Base-by-base conservation (phyloP, 2,888 invertebrate species). In the Thecocarcelia acutangulata region DNA sequence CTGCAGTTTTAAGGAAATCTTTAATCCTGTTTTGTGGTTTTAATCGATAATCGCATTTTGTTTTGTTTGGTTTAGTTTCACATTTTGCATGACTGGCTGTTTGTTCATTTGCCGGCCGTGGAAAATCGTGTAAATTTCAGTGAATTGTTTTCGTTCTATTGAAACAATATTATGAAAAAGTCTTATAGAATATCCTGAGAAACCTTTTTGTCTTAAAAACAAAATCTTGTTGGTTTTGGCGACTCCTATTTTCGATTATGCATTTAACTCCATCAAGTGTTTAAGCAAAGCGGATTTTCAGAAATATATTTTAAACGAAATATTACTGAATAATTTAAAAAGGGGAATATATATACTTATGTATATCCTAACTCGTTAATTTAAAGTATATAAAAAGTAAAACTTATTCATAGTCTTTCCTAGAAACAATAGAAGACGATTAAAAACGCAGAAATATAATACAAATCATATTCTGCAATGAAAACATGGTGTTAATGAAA, bases 11-110 rank as follows among this genome's bases (percentile, higher is more conserved):
- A 52, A 42, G 52, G 13, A 37, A 69, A 73, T 33, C 37, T 61
- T 63, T 59, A 73, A 76, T 70, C 42, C 83, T 83, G 78, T 63
- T 85, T 85, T 87, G 88, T 83, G 87, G 89, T 85, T 88, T 85
- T 85, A 85, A 88, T 88, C 85, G 88, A 86, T 87, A 88, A 88
- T 88, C 87, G 84, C 56, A 54, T 56, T 63, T 69, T 69, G n/a
- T n/a, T n/a, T n/a, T n/a, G n/a, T n/a, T n/a, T 1, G 5, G 52
- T 28, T 9, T 44, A 48, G 15, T 13, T 3, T 56, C 24, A 11
- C 13, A 19, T 28, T 15, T 48, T 42, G 28, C 12, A 54, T 56
- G 9, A 46, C 24, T 56, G 17, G 40, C 12, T n/a, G 24, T 19
- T 42, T 72, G 59, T 13, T 52, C 6, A 0, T 19, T 64, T 46